Conservation (phyloP, 2,797 vertebrate species). For the Girardinus metallicus region DNA sequence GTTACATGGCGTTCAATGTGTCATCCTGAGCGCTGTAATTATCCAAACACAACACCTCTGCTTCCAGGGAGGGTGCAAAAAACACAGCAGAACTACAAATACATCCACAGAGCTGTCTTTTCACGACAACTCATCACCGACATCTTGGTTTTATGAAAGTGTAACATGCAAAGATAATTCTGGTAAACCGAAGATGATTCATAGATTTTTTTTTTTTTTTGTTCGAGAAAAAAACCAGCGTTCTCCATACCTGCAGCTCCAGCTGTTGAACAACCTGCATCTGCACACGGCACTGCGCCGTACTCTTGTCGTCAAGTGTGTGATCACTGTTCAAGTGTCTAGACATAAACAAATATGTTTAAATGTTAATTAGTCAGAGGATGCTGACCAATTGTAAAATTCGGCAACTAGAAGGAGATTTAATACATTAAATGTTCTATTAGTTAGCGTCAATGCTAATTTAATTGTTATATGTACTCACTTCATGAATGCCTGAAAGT, state of each 20-base stretch:
- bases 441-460: not conserved
- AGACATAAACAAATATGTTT: constrained; percentile 61
- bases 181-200: not conserved
- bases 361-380: not conserved
- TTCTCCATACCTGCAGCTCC: constrained; percentile 91
- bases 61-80: constrained; percentile 53
- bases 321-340: constrained; percentile 99
- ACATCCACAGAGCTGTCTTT: not conserved
- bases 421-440: not conserved
- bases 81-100: constrained; percentile 30
- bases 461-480: constrained; percentile 77
- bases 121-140: too few relatives aligned
- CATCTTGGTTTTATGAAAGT: not conserved
- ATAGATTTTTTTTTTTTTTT: not conserved
- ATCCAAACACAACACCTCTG: constrained; percentile 51
- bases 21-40: constrained; percentile 45
- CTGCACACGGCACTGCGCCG: constrained; percentile 98
- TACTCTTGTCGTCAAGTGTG: constrained; percentile 97
- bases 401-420: not conserved
- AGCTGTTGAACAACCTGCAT: constrained; percentile 99
- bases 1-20: constrained; percentile 34
- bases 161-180: too few relatives aligned
- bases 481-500: constrained; percentile 97
- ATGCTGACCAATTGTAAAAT: too few relatives aligned
- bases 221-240: not conserved